A percentile compares a stretch with the other conserved stretches of the same genome.
Evolutionary conservation across 2,113 vertebrate species (phyloP).

Genomic region (Cheirogaleus medius): DNA sequence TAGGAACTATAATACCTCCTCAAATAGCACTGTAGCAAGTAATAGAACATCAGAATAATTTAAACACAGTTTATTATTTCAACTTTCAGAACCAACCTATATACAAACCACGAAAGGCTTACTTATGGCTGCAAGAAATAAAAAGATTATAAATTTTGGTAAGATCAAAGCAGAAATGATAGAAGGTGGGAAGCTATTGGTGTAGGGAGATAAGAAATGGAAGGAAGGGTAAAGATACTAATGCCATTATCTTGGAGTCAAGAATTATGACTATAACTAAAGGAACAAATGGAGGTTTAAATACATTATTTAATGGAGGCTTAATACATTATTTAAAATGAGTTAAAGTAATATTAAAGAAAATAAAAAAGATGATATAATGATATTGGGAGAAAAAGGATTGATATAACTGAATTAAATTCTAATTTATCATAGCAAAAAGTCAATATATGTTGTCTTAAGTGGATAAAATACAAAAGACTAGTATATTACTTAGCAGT

Average conservation of each 20-base stretch:
- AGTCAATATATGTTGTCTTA: background rate
- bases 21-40: background rate
- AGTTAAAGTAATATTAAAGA: background rate
- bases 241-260: background rate
- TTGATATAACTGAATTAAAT: background rate
- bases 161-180: background rate
- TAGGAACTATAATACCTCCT: background rate
- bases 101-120: background rate
- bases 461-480: background rate
- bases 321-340: conserved; percentile 20
- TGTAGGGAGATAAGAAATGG: background rate
- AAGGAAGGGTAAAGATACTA: background rate
- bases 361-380: conserved; percentile 5
- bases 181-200: background rate
- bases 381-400: background rate
- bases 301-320: background rate
- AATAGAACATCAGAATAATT: background rate
- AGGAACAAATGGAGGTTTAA: background rate
- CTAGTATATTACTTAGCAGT: background rate
- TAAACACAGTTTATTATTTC: background rate
- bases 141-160: background rate
- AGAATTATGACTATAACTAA: background rate
- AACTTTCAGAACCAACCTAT: background rate
- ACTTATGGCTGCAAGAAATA: background rate
- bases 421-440: background rate